Percentiles rank a stretch among this genome's conserved stretches.
phyloP scores from a whole-genome alignment of 2,888 invertebrate species.

The Flexamia atlantica region DNA sequence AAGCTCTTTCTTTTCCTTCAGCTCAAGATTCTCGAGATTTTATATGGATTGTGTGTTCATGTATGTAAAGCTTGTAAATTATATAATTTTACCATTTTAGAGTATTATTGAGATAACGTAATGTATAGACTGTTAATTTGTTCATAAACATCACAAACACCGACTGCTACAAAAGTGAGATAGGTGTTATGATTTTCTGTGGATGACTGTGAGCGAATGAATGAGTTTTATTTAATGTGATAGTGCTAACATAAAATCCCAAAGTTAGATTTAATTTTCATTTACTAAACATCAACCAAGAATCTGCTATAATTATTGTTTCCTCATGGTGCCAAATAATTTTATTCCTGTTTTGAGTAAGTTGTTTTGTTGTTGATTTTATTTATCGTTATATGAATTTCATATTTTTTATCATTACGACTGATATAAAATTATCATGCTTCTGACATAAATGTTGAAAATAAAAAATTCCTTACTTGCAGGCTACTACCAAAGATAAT shows the following conservation, averaged over 20 bases:
- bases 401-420: neutral
- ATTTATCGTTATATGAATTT: slow-evolving; percentile 55
- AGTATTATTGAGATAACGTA: slow-evolving; percentile 20
- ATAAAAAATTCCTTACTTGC: neutral
- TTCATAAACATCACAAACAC: neutral
- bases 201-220: neutral
- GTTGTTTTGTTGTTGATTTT: slow-evolving; percentile 58
- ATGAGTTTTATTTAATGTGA: neutral
- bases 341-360: neutral
- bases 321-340: slow-evolving; percentile 48
- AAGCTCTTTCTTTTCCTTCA: slow-evolving; percentile 48
- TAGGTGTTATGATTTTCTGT: slow-evolving; percentile 34
- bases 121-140: slow-evolving; percentile 49
- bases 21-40: slow-evolving; percentile 38
- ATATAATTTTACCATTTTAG: slow-evolving; percentile 19
- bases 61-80: slow-evolving; percentile 44
- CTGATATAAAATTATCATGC: slow-evolving; percentile 16
- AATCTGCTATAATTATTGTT: slow-evolving; percentile 39
- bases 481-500: slow-evolving; percentile 25
- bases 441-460: neutral
- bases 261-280: slow-evolving; percentile 14
- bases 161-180: slow-evolving; percentile 30
- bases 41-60: slow-evolving; percentile 55
- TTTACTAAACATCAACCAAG: neutral
- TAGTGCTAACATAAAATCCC: slow-evolving; percentile 11